Base-by-base conservation (phyloP, 2,113 vertebrate genomes). In the Lutjanus erythropterus region DNA sequence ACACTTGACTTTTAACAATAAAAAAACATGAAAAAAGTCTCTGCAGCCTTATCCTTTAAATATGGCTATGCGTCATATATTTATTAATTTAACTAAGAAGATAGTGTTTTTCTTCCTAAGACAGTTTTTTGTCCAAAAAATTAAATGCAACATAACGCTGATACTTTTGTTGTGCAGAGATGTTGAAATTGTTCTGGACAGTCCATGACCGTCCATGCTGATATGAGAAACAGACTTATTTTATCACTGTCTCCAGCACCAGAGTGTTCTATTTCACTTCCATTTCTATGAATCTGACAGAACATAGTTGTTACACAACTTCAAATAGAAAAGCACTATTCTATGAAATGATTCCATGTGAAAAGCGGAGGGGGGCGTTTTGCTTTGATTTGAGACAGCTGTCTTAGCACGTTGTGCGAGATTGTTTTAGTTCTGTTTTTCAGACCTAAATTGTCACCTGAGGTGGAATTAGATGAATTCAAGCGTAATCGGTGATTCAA, bases 401-500 rank as follows among this genome's bases (percentile, higher is more conserved):
- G 78, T 90, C 91, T 69, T 35, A 19, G 60, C 41, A 29, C 11
- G 42, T 75, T 72, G 70, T 50, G 42, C 16, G 23, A 88, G 84
- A 86, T 86, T 83, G 67, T 85, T 83, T 86, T 66, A 80, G 33
- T 68, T 85, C 78, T 61, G 64, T 73, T 89, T 90, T 83, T 71
- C 42, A 75, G 37, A 71, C 76, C 76, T n/a, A 88, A 91, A 87
- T 81, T 91, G 80, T 91, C 92, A 93, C 88, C 89, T 83, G 61
- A 85, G 90, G 92, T 83, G 81, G 81, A 93, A 90, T 91, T 81
- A 90, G 88, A 93, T 81, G 80, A 91, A 91, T 94, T 88, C 75
- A 75, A 84, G 81, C 23, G 53, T 90, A 91, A 91, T 90, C 80
- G 0, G 60, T 80, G 83, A 93, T 90, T 90, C 81, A 89, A 80